Conservation (phyloP, 2,113 vertebrate genomes). For the Gavia stellata region DNA sequence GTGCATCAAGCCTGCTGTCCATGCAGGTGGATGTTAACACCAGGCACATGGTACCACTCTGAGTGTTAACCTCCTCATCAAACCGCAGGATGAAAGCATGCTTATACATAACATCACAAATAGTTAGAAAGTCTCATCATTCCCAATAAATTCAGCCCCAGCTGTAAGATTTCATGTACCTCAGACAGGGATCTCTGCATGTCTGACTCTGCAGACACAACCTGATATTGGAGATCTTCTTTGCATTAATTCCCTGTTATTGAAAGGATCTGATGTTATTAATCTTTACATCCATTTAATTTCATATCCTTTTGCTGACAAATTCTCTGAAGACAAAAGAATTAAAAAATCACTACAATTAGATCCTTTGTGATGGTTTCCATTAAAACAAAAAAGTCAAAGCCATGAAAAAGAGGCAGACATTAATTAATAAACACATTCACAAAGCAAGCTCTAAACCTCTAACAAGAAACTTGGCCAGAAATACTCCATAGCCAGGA, state of each 20-base stretch:
- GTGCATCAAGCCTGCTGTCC: neutral
- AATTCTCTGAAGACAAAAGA: neutral
- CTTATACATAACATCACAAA: neutral
- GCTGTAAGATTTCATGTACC: neutral
- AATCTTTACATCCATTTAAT: neutral
- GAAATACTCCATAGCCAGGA: neutral
- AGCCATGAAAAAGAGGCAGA: neutral
- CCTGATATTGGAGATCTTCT: neutral
- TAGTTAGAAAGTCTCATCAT: neutral
- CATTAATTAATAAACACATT: neutral
- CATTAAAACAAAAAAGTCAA: neutral
- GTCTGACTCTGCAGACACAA: neutral
- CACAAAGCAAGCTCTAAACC: neutral
- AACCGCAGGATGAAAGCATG: neutral
- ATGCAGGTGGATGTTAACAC: neutral
- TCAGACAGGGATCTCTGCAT: neutral
- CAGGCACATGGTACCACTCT: neutral
- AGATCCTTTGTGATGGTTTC: neutral
- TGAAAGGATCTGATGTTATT: neutral
- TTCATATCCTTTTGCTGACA: neutral
- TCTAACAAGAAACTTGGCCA: slow-evolving; percentile 12
- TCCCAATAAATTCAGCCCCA: neutral
- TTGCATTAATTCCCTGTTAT: neutral
- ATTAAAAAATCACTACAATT: neutral
- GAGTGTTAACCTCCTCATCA: neutral